A percentile compares a stretch with the other conserved stretches of the same genome.
These are phyloP conservation scores for Periophthalmus modestus DNA, from an alignment of 2,113 vertebrate species.

Conservation along the genomic window DNA sequence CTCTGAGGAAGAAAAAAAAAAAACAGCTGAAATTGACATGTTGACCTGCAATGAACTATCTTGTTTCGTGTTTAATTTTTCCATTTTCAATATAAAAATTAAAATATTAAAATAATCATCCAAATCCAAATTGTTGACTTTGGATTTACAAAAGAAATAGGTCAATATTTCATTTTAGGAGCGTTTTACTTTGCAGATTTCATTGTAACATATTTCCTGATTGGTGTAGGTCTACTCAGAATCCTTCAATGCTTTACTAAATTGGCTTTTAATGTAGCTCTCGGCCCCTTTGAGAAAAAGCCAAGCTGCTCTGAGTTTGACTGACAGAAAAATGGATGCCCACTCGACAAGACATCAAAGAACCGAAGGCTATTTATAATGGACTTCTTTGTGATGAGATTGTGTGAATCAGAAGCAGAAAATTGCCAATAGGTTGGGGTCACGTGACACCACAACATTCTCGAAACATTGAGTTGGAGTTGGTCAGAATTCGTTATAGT, in stretches of 20 bases:
- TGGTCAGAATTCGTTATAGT: too few species aligned
- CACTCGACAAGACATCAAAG: conserved; percentile 12
- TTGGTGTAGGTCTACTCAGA: background rate
- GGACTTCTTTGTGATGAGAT: background rate
- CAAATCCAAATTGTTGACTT: too few species aligned
- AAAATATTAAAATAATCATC: too few species aligned
- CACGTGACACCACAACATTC: too few species aligned
- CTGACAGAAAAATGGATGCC: conserved; percentile 18
- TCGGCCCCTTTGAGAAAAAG: conserved; percentile 9
- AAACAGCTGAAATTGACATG: too few species aligned
- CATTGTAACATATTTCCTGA: background rate
- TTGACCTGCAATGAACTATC: too few species aligned
- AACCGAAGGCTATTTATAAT: conserved; percentile 23
- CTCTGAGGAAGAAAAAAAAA: too few species aligned
- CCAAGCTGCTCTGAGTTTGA: conserved; percentile 18
- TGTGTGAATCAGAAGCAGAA: background rate
- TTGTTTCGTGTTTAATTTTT: too few species aligned
- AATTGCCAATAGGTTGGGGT: background rate
- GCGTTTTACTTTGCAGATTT: background rate
- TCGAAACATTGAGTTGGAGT: too few species aligned
- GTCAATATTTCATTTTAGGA: too few species aligned
- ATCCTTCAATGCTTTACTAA: conserved; percentile 2
- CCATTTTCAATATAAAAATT: too few species aligned
- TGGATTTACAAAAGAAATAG: too few species aligned
- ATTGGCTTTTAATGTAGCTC: background rate